phyloP scores from a whole-genome alignment of 2,113 vertebrate genomes.

The Boulengerochromis microlepis region DNA sequence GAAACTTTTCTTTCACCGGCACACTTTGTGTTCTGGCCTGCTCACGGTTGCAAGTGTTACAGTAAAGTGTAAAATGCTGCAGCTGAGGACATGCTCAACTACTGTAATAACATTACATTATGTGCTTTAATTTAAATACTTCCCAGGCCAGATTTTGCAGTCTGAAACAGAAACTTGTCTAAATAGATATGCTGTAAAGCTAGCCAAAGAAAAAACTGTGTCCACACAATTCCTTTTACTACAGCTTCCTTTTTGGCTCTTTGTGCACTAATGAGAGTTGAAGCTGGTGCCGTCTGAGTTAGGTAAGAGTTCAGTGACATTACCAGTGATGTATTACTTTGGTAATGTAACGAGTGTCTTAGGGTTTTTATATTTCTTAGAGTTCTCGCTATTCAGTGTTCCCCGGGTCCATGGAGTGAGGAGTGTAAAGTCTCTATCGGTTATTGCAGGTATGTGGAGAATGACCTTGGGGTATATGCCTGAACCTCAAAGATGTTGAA shows the following conservation, averaged over 20 bases:
- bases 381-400: neutral
- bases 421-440: neutral
- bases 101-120: neutral
- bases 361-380: neutral
- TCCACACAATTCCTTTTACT: neutral
- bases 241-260: neutral
- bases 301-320: neutral
- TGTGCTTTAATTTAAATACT: neutral
- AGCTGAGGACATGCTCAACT: neutral
- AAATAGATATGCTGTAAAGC: neutral
- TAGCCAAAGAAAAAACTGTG: neutral
- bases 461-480: neutral
- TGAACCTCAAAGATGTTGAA: neutral
- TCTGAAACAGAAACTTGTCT: neutral
- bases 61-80: neutral
- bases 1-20: neutral
- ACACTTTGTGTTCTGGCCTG: neutral
- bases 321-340: neutral
- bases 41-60: neutral
- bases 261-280: neutral
- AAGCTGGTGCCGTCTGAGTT: neutral
- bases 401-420: neutral
- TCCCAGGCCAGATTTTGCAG: neutral
- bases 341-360: neutral
- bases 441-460: neutral